Evolutionary conservation across 2,113 vertebrate species (phyloP).

Genomic region (Bambusicola thoracicus): DNA sequence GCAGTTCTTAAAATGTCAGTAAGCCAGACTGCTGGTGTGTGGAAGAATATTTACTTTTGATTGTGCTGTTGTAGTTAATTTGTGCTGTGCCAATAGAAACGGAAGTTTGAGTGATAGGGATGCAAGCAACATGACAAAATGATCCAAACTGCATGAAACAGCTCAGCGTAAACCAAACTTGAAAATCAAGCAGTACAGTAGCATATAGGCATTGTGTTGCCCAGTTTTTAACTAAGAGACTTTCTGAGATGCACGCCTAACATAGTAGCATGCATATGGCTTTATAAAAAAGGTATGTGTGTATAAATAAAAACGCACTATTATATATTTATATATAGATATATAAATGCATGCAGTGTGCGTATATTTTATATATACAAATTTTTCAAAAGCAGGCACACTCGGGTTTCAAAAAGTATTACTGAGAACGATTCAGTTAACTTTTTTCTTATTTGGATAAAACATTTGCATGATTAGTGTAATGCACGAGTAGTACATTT

Average conservation of each 20-base stretch:
- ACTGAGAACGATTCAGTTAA: neutral
- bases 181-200: neutral
- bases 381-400: neutral
- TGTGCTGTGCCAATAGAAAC: neutral
- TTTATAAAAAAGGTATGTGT: neutral
- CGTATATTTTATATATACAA: neutral
- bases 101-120: neutral
- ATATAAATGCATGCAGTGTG: fast-evolving
- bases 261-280: neutral
- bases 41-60: neutral
- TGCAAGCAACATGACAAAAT: neutral
- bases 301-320: neutral
- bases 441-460: neutral
- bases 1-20: neutral
- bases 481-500: neutral
- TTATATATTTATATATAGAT: neutral
- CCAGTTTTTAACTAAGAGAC: neutral
- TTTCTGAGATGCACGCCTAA: neutral
- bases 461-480: neutral
- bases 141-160: neutral
- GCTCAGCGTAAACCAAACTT: neutral
- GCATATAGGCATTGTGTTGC: neutral
- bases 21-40: neutral
- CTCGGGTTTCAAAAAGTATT: neutral
- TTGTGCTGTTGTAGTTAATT: neutral